A percentile compares a stretch with the other conserved stretches of the same genome.
Evolutionary conservation across 2,113 vertebrate genomes (phyloP).

Genomic region (Procapra przewalskii): DNA sequence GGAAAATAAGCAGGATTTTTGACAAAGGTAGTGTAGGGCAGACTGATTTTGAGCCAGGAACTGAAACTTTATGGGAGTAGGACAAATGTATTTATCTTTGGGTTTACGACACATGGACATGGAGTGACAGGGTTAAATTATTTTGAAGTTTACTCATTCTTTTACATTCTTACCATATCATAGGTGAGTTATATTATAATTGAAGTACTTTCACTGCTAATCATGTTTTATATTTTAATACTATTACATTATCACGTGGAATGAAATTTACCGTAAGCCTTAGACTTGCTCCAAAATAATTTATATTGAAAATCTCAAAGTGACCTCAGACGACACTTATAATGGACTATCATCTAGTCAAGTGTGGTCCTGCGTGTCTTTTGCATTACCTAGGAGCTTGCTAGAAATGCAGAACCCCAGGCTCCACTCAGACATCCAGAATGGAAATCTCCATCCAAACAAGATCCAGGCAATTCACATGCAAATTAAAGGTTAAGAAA

Average conservation of each 20-base stretch:
- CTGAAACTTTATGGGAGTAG: background rate
- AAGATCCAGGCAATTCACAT: background rate
- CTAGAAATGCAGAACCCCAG: background rate
- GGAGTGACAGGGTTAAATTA: background rate
- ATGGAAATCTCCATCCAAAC: background rate
- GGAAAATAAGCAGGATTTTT: background rate
- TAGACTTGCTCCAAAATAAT: background rate
- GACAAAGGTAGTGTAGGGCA: background rate
- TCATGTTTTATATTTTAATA: conserved; percentile 11
- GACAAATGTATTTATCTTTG: background rate
- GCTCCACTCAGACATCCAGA: background rate
- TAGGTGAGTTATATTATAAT: background rate
- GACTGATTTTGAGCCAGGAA: background rate
- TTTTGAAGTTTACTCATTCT: background rate
- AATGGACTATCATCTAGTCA: background rate
- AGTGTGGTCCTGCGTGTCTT: background rate
- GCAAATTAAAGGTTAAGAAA: background rate
- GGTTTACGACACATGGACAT: background rate
- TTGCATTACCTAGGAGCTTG: background rate
- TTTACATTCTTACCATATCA: background rate
- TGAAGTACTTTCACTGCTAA: background rate
- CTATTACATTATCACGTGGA: background rate
- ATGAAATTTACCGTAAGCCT: background rate
- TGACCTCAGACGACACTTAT: background rate
- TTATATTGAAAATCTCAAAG: background rate